Evolutionary conservation across 2,113 vertebrate species (phyloP).

Genomic region (Amblyopsis rosae): DNA sequence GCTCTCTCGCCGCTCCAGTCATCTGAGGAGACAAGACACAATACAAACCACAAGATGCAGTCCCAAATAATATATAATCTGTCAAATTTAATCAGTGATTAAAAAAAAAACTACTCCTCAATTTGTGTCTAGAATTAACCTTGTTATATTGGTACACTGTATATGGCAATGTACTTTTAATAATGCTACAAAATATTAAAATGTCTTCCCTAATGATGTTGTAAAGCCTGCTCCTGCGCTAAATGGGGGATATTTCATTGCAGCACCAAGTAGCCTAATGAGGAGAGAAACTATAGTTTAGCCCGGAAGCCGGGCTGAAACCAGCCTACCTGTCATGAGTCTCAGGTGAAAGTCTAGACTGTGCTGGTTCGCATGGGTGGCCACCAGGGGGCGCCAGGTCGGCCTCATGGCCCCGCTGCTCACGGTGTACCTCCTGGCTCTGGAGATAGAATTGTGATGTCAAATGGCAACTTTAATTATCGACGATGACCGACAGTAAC

Average conservation of each 20-base stretch:
- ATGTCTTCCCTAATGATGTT: too few relatives aligned
- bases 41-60: background rate
- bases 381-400: slow-evolving; percentile 24
- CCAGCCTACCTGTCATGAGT: slow-evolving; percentile 37
- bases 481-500: background rate
- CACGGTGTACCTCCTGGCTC: slow-evolving; percentile 36
- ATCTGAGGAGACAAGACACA: background rate
- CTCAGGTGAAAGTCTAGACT: slow-evolving; percentile 32
- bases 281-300: background rate
- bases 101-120: too few relatives aligned
- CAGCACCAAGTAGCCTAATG: too few relatives aligned
- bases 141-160: too few relatives aligned
- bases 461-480: background rate
- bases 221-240: too few relatives aligned
- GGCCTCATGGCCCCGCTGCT: slow-evolving; percentile 39
- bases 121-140: too few relatives aligned
- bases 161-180: too few relatives aligned
- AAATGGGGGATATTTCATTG: too few relatives aligned
- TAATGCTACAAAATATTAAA: too few relatives aligned
- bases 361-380: slow-evolving; percentile 1
- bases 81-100: too few relatives aligned
- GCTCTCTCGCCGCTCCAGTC: slow-evolving; percentile 36
- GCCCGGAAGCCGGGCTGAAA: background rate
- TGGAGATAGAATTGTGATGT: background rate
- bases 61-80: too few relatives aligned